Percentiles rank a stretch among this genome's conserved stretches.
Conservation (phyloP, 2,113 vertebrate species). For the Sus scrofa region DNA sequence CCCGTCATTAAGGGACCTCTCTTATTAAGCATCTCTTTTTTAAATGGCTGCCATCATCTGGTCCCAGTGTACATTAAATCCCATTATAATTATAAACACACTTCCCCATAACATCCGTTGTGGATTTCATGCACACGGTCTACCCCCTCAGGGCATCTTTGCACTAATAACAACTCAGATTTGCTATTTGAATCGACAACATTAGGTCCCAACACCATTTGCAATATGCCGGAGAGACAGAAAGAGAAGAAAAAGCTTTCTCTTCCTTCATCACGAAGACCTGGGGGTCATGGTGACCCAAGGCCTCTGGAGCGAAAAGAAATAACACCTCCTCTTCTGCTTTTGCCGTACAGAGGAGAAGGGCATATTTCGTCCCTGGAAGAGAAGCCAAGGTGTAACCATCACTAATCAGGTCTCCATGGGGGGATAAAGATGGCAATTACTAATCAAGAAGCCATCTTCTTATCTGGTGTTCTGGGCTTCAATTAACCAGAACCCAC, state of each 20-base stretch:
- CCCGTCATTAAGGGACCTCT: slow-evolving; percentile 77
- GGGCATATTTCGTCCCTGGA: background rate
- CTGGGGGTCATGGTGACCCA: slow-evolving; percentile 61
- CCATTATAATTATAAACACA: slow-evolving; percentile 91
- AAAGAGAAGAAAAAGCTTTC: slow-evolving; percentile 37
- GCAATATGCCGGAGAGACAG: background rate
- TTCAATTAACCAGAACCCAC: background rate
- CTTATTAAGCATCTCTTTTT: slow-evolving; percentile 85
- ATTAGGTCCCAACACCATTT: slow-evolving; percentile 77
- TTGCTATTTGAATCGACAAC: slow-evolving; percentile 85
- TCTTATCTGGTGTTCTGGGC: background rate
- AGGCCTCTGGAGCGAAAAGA: background rate
- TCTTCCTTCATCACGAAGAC: slow-evolving; percentile 17
- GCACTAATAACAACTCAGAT: slow-evolving; percentile 85
- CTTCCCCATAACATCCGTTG: slow-evolving; percentile 86
- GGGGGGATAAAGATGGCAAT: background rate
- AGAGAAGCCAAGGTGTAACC: background rate
- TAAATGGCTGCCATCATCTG: slow-evolving; percentile 88
- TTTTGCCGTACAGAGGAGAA: background rate
- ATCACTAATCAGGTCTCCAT: background rate
- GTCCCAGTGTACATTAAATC: slow-evolving; percentile 89
- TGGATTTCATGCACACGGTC: slow-evolving; percentile 86
- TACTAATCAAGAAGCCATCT: background rate
- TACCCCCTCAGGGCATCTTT: slow-evolving; percentile 87
- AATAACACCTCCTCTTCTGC: background rate